A percentile compares a stretch with the other conserved stretches of the same genome.
phyloP scores from a whole-genome alignment of 2,888 invertebrate genomes.

The Parascotia fuliginaria region DNA sequence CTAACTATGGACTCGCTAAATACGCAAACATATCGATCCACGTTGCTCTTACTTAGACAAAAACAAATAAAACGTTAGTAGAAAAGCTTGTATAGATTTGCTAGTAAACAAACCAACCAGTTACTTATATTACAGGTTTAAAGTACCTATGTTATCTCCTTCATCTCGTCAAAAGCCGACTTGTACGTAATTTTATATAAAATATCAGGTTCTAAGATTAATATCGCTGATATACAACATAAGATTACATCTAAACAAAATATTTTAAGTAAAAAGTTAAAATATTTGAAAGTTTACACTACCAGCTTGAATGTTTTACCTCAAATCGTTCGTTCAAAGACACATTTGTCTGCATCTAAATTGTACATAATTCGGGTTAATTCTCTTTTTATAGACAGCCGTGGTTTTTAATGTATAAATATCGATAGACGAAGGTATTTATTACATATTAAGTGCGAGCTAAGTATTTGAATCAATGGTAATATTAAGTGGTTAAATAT shows the following conservation, averaged over 20 bases:
- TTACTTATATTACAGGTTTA: constrained; percentile 13
- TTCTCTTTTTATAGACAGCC: not conserved
- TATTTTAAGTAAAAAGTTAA: constrained; percentile 32
- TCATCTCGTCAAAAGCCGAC: constrained; percentile 34
- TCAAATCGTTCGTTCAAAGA: no score
- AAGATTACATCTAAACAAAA: constrained; percentile 48
- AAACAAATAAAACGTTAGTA: no score
- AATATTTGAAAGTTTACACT: no score
- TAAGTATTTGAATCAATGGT: no score
- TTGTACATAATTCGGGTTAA: not conserved
- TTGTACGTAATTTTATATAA: constrained; percentile 47
- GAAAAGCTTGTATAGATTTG: not conserved
- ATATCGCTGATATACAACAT: constrained; percentile 48
- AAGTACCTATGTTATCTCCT: constrained; percentile 32
- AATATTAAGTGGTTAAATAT: no score
- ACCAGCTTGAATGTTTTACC: no score
- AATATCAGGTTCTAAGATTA: constrained; percentile 63
- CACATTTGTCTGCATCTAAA: constrained; percentile 5
- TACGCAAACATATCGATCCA: no score
- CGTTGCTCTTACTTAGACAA: no score
- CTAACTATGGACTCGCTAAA: no score
- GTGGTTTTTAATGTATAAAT: not conserved
- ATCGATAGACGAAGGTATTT: no score
- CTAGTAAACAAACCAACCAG: not conserved
- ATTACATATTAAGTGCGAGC: no score